phyloP scores from a whole-genome alignment of 2,113 vertebrate species.

The Cyanoderma ruficeps region DNA sequence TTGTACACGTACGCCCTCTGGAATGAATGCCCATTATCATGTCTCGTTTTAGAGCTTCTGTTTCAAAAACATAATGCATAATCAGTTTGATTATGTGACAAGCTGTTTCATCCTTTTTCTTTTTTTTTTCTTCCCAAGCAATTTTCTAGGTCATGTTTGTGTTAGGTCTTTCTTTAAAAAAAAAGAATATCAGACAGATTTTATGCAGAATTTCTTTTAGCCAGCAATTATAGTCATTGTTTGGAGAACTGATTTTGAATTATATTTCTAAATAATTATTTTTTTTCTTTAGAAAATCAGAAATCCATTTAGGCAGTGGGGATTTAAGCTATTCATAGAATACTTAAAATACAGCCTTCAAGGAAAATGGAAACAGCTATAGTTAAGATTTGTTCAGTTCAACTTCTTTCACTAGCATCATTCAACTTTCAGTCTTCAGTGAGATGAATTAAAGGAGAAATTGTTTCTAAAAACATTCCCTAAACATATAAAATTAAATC shows the following conservation, averaged over 20 bases:
- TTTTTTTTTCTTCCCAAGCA: not conserved
- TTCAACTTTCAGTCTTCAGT: not conserved
- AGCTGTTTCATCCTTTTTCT: conserved; percentile 14
- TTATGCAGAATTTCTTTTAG: not conserved
- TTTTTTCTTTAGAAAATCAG: conserved; percentile 29
- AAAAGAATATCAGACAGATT: not conserved
- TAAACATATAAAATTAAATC: not conserved
- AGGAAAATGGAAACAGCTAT: conserved; percentile 1
- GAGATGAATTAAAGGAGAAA: not conserved
- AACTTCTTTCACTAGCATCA: not conserved
- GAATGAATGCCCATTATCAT: conserved; percentile 12
- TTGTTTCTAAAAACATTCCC: not conserved
- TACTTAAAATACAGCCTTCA: not conserved
- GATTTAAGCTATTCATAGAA: not conserved
- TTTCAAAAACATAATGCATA: conserved; percentile 52
- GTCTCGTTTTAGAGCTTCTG: conserved; percentile 16
- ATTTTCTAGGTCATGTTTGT: conserved; percentile 53
- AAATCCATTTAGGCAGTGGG: conserved; percentile 24
- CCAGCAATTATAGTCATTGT: conserved; percentile 39
- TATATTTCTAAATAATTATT: conserved; percentile 3
- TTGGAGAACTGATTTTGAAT: not conserved
- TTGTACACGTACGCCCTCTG: not conserved
- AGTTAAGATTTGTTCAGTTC: not conserved
- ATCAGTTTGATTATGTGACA: conserved; percentile 58
- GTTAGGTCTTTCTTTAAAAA: not conserved